Conservation (phyloP, 2,113 vertebrate genomes). For the Callorhinus ursinus region DNA sequence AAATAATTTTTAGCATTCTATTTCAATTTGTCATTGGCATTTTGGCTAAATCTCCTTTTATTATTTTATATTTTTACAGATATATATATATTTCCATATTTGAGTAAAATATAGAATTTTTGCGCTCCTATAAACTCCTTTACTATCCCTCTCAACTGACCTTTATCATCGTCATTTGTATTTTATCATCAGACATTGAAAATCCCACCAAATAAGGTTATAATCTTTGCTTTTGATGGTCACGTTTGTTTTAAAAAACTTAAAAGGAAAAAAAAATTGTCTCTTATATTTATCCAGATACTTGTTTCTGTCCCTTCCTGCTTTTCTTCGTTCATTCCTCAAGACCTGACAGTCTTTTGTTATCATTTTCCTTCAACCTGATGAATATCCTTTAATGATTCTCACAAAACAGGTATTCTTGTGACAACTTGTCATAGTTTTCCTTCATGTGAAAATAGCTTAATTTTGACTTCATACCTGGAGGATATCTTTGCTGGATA, state of each 20-base stretch:
- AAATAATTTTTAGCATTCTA: neutral
- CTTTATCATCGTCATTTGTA: neutral
- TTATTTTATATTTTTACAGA: neutral
- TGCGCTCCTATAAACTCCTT: neutral
- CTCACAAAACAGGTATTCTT: neutral
- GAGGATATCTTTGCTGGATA: neutral
- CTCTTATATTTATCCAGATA: neutral
- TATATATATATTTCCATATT: neutral
- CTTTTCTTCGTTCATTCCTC: neutral
- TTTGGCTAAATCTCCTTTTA: neutral
- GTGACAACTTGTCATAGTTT: conserved; percentile 7
- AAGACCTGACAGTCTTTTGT: neutral
- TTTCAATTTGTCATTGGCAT: neutral
- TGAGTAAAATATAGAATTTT: neutral
- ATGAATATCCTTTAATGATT: neutral
- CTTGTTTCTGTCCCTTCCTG: neutral
- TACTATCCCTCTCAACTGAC: neutral
- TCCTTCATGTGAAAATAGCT: neutral
- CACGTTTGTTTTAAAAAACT: neutral
- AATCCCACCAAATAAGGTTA: neutral
- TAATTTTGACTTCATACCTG: neutral
- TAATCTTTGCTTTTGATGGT: neutral
- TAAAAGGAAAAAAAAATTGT: neutral
- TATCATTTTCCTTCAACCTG: neutral
- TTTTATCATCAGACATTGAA: neutral